Percentiles rank a stretch among this genome's conserved stretches.
These are phyloP conservation scores for Amphilophus citrinellus DNA, from an alignment of 2,113 vertebrate species.

Conservation along the genomic window DNA sequence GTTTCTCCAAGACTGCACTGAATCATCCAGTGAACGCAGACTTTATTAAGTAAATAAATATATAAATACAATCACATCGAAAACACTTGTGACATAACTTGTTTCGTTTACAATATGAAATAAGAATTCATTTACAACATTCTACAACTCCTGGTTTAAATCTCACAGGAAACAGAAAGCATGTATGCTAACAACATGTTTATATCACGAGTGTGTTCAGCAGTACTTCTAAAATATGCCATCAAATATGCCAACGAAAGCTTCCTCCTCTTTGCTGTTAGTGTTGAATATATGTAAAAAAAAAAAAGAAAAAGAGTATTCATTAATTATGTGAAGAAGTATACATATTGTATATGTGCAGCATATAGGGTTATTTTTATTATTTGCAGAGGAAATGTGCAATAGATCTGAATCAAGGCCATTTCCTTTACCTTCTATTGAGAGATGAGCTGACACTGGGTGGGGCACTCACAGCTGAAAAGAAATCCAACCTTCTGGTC, in stretches of 20 bases:
- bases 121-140: conserved; percentile 1
- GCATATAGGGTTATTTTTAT: neutral
- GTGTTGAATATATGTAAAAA: conserved; percentile 57
- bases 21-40: neutral
- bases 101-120: conserved; percentile 6
- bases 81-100: neutral
- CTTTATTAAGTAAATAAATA: conserved; percentile 36
- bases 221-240: conserved; percentile 86
- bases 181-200: neutral
- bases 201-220: neutral
- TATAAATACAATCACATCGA: neutral
- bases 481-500: conserved; percentile 67
- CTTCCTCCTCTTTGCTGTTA: conserved; percentile 82
- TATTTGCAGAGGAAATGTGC: neutral
- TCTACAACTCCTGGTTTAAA: neutral
- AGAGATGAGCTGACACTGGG: conserved; percentile 2
- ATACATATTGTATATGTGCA: neutral
- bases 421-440: conserved; percentile 55
- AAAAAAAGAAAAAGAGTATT: neutral
- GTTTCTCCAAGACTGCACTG: neutral
- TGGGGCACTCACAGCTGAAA: conserved; percentile 44
- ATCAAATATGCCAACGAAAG: conserved; percentile 93
- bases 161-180: conserved; percentile 14
- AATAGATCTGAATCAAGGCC: neutral
- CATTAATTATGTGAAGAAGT: neutral